Evolutionary conservation across 2,113 vertebrate genomes (phyloP).

Genomic region (Takifugu bimaculatus): DNA sequence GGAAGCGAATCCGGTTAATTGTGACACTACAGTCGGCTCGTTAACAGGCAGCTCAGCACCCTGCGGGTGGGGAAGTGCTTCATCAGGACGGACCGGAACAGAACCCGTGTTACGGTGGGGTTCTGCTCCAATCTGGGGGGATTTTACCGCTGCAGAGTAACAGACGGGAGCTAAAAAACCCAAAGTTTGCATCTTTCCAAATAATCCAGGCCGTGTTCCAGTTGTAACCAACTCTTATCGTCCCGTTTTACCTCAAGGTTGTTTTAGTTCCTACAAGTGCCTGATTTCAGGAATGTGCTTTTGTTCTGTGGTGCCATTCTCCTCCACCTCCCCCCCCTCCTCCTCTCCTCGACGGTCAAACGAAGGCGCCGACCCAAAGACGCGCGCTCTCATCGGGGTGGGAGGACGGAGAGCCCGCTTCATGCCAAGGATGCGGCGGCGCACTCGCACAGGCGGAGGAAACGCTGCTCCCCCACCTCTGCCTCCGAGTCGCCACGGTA

Average conservation of each 20-base stretch:
- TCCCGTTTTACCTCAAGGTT: conserved; percentile 65
- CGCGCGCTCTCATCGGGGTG: conserved; percentile 33
- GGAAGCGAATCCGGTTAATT: conserved; percentile 10
- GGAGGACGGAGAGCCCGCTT: conserved; percentile 40
- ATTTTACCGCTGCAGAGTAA: conserved; percentile 5
- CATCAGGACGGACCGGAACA: conserved; percentile 31
- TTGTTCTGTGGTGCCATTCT: conserved; percentile 60
- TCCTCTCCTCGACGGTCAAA: conserved; percentile 23
- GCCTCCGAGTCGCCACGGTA: conserved; percentile 37
- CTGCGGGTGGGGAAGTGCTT: conserved; percentile 30
- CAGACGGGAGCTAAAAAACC: conserved; percentile 7
- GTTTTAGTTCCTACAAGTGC: conserved; percentile 65
- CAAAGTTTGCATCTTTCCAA: conserved; percentile 32
- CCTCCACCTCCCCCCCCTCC: conserved; percentile 32
- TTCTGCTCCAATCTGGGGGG: conserved; percentile 11
- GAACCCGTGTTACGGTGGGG: neutral
- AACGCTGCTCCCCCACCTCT: too few relatives aligned
- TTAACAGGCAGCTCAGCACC: conserved; percentile 31
- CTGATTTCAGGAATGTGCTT: conserved; percentile 69
- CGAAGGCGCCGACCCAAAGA: conserved; percentile 58
- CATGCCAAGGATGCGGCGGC: conserved; percentile 63
- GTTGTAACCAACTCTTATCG: conserved; percentile 12
- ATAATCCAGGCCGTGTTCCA: conserved; percentile 4
- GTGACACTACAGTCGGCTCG: conserved; percentile 8
- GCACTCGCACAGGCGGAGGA: conserved; percentile 51